These are phyloP conservation scores for Julus scanicus DNA, from an alignment of 2,888 invertebrate genomes.

Conservation along the genomic window DNA sequence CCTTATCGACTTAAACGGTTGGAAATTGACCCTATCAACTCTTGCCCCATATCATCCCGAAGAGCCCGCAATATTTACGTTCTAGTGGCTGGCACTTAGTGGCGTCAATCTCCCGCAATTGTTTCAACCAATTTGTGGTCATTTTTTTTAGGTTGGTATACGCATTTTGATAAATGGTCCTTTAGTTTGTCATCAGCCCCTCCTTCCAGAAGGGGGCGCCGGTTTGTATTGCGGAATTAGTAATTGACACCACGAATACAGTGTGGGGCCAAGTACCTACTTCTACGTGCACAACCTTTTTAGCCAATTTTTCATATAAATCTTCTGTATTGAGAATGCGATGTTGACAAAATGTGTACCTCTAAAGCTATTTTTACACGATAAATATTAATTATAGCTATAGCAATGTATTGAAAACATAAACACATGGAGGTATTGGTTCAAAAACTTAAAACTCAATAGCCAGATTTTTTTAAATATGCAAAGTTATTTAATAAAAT, in stretches of 20 bases:
- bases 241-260: not conserved
- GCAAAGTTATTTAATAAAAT: too few relatives aligned
- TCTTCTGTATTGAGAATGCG: too few relatives aligned
- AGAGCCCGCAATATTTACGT: not conserved
- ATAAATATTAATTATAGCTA: too few relatives aligned
- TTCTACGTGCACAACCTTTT: too few relatives aligned
- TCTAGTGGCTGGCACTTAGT: not conserved
- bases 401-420: too few relatives aligned
- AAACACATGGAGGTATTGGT: too few relatives aligned
- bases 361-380: too few relatives aligned
- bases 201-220: not conserved
- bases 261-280: too few relatives aligned
- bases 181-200: not conserved
- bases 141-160: not conserved
- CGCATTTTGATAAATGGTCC: not conserved
- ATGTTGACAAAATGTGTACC: too few relatives aligned
- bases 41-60: not conserved
- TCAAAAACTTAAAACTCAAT: too few relatives aligned
- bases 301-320: too few relatives aligned
- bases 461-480: too few relatives aligned
- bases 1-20: slow-evolving; percentile 14
- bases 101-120: slow-evolving; percentile 1
- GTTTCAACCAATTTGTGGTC: not conserved
- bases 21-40: slow-evolving; percentile 4
- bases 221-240: not conserved